A percentile compares a stretch with the other conserved stretches of the same genome.
Evolutionary conservation across 2,888 invertebrate genomes (phyloP).

Genomic region (Ophion obscuratus): DNA sequence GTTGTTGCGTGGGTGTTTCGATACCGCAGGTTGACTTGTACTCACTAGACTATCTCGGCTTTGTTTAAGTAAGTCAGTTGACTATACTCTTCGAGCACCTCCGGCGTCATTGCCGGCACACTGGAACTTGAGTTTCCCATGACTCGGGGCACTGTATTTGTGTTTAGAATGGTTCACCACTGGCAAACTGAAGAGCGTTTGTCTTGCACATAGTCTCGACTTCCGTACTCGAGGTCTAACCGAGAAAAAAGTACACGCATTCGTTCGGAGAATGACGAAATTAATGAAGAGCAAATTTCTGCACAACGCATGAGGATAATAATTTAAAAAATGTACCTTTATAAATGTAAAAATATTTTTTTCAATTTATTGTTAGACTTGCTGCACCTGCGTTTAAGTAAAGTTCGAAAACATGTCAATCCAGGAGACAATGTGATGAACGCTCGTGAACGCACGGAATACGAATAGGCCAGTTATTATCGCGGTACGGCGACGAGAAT

Average conservation of each 20-base stretch:
- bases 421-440: background rate
- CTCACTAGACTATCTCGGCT: conserved; percentile 88
- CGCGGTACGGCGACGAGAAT: conserved; percentile 35
- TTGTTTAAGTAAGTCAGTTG: conserved; percentile 87
- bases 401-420: conserved; percentile 13
- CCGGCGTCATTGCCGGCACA: conserved; percentile 85
- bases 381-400: background rate
- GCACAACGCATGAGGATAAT: background rate
- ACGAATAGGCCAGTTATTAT: conserved; percentile 34
- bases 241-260: background rate
- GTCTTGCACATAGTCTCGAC: conserved; percentile 15
- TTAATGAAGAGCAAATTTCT: background rate
- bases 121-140: conserved; percentile 85
- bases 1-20: conserved; percentile 3
- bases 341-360: background rate
- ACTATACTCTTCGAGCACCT: conserved; percentile 87
- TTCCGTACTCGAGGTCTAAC: background rate
- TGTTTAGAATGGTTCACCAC: conserved; percentile 52
- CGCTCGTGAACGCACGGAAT: conserved; percentile 1
- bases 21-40: conserved; percentile 67
- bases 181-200: conserved; percentile 39
- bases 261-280: background rate
- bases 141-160: conserved; percentile 46
- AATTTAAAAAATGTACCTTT: background rate
- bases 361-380: background rate